Conservation (phyloP, 2,113 vertebrate genomes). For the Hemiscyllium ocellatum region DNA sequence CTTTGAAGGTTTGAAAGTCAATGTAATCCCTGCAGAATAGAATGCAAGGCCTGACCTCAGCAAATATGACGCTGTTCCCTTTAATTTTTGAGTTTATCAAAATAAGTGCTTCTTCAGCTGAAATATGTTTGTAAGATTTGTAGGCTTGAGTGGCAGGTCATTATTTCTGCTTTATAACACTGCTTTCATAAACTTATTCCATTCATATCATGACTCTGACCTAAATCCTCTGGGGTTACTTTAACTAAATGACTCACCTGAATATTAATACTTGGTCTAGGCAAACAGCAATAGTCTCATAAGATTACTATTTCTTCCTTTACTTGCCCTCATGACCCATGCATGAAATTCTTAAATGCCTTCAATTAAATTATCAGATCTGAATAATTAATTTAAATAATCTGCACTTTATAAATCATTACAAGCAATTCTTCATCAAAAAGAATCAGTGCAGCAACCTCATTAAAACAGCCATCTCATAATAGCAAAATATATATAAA, state of each 20-base stretch:
- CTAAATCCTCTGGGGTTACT: not conserved
- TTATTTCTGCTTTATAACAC: not conserved
- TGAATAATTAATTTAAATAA: constrained; percentile 9
- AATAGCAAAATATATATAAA: not conserved
- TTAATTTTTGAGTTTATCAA: not conserved
- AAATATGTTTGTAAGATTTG: not conserved
- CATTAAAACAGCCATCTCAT: not conserved
- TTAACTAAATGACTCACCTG: not conserved
- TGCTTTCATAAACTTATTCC: not conserved
- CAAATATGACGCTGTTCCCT: not conserved
- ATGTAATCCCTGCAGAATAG: not conserved
- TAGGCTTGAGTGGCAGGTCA: not conserved
- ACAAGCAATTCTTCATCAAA: not conserved
- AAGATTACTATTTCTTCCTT: not conserved
- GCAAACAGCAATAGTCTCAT: not conserved
- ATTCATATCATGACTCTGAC: not conserved
- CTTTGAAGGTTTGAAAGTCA: not conserved
- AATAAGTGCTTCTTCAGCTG: not conserved
- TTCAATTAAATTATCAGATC: not conserved
- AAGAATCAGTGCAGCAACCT: not conserved
- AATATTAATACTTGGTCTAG: constrained; percentile 34
- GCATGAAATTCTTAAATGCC: not conserved
- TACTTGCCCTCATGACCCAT: not conserved
- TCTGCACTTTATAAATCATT: not conserved
- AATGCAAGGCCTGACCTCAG: not conserved